Evolutionary conservation across 2,797 vertebrate species (phyloP).

Genomic region (Lepilemur ruficaudatus): DNA sequence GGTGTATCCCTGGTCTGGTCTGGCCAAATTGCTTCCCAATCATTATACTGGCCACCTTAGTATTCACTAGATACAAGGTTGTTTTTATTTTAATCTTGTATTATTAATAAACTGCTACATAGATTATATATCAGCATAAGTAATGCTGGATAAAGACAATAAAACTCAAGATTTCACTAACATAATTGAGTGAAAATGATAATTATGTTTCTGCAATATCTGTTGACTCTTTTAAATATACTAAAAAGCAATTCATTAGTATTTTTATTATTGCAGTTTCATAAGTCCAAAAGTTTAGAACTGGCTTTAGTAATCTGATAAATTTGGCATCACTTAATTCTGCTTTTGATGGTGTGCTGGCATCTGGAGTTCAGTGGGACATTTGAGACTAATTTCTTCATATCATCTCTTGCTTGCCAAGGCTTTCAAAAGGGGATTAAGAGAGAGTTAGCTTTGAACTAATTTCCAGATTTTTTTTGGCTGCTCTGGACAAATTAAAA

Average conservation of each 20-base stretch:
- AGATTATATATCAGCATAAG: neutral
- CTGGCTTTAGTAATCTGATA: constrained; percentile 22
- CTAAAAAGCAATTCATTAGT: neutral
- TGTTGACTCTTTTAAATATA: constrained; percentile 6
- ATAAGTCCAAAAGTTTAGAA: constrained; percentile 10
- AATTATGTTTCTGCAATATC: constrained; percentile 12
- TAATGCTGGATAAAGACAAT: neutral
- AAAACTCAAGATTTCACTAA: constrained; percentile 13
- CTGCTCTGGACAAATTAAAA: constrained; percentile 22
- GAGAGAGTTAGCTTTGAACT: constrained; percentile 13
- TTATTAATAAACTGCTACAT: constrained; percentile 27
- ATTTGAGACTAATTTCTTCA: constrained; percentile 34
- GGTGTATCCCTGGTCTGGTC: neutral
- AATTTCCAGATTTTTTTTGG: constrained; percentile 5
- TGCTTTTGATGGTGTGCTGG: neutral
- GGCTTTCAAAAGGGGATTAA: constrained; percentile 16
- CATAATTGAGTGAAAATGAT: neutral
- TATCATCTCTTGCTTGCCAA: constrained; percentile 31
- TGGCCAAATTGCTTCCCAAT: neutral
- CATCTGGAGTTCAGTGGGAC: neutral
- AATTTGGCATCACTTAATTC: neutral
- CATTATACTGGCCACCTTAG: neutral
- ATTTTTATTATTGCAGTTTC: constrained; percentile 13
- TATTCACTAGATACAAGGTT: neutral
- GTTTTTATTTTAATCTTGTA: constrained; percentile 4